Evolutionary conservation across 2,888 invertebrate species (phyloP), one percentile per base, ranked within the genome.

Genomic region (Eurois occulta): DNA sequence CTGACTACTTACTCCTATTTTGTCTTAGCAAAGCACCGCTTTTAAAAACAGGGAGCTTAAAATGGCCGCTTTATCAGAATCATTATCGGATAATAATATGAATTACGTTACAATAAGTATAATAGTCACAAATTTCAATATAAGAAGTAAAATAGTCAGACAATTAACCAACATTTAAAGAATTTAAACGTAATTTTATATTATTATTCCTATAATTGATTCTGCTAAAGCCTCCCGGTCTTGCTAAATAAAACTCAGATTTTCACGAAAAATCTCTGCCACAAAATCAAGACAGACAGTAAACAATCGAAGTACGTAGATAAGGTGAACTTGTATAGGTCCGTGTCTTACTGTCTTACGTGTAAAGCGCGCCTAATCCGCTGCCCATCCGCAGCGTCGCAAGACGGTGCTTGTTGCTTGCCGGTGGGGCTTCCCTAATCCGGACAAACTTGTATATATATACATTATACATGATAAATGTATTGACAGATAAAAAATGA

Each of bases 401-500:
- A 94, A 95, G 95, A 95, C 94, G 93, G 88, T 92, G 94, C 95
- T 95, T 95, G 95, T 95, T 95, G 95, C 95, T 92, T 85, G 90
- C 90, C 89, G 79, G 91, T 93, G 90, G 89, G 95, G 95, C 95
- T 95, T 95, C 95, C 70, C 66, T 71, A 73, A 38, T 43, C 66
- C 78, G 69, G 66, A 68, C 77, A 70, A 78, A 79, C 79, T 80
- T 66, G 41, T 78, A 64, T 55, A 64, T 55, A 58, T 60, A 80
- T 75, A 78, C 32, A 32, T 69, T 64, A 13, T 64, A 62, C 41
- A 69, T 66, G 68, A 72, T 79, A 78, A 7, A 68, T 32, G 43
- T 68, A 75, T 58, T 28, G n/a, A 35, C 16, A 1, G 11, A 10
- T 38, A 38, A 64, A 73, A 16, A 35, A 28, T 13, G 13, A 28